These are phyloP conservation scores for Tineola bisselliella DNA, from an alignment of 2,888 invertebrate genomes.

Conservation along the genomic window DNA sequence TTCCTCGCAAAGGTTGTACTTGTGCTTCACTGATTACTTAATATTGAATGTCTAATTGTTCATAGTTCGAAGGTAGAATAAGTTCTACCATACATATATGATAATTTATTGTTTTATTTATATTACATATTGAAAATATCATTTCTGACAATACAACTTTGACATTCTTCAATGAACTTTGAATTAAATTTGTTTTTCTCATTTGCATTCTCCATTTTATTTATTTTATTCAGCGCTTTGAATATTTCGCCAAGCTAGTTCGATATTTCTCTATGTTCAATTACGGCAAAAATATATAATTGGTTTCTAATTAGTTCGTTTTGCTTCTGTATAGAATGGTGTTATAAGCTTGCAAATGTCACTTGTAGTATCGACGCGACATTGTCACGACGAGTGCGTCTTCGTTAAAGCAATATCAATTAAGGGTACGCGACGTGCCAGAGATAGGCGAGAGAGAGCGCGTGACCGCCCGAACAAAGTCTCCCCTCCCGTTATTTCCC, in stretches of 20 bases:
- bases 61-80: too few species aligned
- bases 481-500: conserved; percentile 15
- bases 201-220: not conserved
- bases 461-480: conserved; percentile 26
- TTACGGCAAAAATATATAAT: too few species aligned
- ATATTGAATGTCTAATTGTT: conserved; percentile 4
- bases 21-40: not conserved
- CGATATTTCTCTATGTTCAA: too few species aligned
- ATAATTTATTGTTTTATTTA: not conserved
- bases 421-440: conserved; percentile 41
- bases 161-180: not conserved
- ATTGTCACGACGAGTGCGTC: conserved; percentile 34
- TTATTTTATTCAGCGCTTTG: not conserved
- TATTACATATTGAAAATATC: not conserved
- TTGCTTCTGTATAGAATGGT: not conserved
- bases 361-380: conserved; percentile 34
- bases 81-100: not conserved
- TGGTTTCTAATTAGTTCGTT: too few species aligned
- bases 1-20: conserved; percentile 18
- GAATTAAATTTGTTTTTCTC: not conserved
- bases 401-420: conserved; percentile 53
- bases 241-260: not conserved
- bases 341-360: conserved; percentile 13
- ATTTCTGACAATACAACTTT: not conserved
- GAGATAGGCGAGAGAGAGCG: conserved; percentile 27